Evolutionary conservation across 2,113 vertebrate species (phyloP), one percentile per base, ranked within the genome.

Genomic region (Camelus bactrianus): DNA sequence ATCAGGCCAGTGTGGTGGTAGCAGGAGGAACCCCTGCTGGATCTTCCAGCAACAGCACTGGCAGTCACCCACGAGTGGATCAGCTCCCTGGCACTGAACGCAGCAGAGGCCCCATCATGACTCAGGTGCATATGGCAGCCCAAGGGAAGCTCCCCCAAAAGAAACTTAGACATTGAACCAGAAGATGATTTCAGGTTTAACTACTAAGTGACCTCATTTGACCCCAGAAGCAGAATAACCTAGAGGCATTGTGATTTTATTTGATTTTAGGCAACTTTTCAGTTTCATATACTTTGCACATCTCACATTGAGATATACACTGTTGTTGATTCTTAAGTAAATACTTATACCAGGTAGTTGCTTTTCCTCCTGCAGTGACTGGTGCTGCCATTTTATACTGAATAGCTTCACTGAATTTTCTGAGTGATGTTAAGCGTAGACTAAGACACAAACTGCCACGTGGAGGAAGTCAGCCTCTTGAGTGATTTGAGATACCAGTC

Each of bases 401-500:
- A 79, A n/a, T 4, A 22, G 22, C 26, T 82, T 73, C 38, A 48
- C n/a, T 83, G 50, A 56, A 38, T 73, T 92, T 90, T 97, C 72
- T 48, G n/a, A 96, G 17, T 8, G 8, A 64, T 56, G 4, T 42
- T 89, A 85, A 89, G 8, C 50, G 38, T 8, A 48, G 42, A 73
- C n/a, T 22, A 83, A 80, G 38, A 94, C 12, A 35, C 42, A 67
- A 50, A 60, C 50, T 2, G 32, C 58, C 26, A 77, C 89, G 46
- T 54, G 16, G 73, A 88, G 67, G 46, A 93, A 95, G 92, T 67
- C 48, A 30, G 64, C 4, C 24, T 77, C 54, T 54, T 38, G 32
- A 90, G 58, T 96, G 87, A 97, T 95, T 94, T 70, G 48, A 17
- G 75, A 95, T 24, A 82, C 94, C 46, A 50, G 54, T 97, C 94